phyloP scores from a whole-genome alignment of 92 coral and sea anemone genomes.

The Phenganax subtilis region DNA sequence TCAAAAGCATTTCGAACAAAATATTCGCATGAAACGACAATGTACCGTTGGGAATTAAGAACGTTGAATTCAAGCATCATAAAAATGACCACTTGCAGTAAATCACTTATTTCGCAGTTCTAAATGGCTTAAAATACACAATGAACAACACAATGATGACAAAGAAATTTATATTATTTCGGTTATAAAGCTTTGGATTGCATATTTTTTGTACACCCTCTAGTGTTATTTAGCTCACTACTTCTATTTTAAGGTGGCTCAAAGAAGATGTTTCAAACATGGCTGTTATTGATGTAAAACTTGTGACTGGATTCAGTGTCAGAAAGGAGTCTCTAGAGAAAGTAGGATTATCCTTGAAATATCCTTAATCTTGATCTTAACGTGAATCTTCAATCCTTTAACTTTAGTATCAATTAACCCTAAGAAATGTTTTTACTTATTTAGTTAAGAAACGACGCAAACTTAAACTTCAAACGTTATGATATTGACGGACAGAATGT shows the following conservation, averaged over 20 bases:
- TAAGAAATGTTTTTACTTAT: constrained; percentile 20
- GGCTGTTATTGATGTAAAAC: constrained; percentile 88
- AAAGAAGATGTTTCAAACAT: constrained; percentile 72
- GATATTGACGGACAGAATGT: constrained; percentile 79
- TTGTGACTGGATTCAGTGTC: constrained; percentile 79
- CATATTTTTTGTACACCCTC: too few relatives aligned
- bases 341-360: constrained; percentile 42
- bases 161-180: too few relatives aligned
- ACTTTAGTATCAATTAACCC: not conserved
- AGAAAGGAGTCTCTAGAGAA: constrained; percentile 69
- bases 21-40: too few relatives aligned
- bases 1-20: too few relatives aligned
- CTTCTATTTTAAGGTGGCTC: constrained; percentile 59
- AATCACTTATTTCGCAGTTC: too few relatives aligned
- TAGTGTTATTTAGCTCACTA: too few relatives aligned
- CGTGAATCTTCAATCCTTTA: not conserved
- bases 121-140: too few relatives aligned
- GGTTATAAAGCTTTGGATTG: too few relatives aligned
- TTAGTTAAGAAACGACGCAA: constrained; percentile 56
- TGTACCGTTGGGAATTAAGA: too few relatives aligned
- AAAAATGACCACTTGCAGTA: too few relatives aligned
- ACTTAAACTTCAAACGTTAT: constrained; percentile 57
- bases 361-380: not conserved
- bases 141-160: too few relatives aligned
- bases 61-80: too few relatives aligned